Conservation (phyloP, 2,113 vertebrate genomes). For the Falcunculus frontatus region DNA sequence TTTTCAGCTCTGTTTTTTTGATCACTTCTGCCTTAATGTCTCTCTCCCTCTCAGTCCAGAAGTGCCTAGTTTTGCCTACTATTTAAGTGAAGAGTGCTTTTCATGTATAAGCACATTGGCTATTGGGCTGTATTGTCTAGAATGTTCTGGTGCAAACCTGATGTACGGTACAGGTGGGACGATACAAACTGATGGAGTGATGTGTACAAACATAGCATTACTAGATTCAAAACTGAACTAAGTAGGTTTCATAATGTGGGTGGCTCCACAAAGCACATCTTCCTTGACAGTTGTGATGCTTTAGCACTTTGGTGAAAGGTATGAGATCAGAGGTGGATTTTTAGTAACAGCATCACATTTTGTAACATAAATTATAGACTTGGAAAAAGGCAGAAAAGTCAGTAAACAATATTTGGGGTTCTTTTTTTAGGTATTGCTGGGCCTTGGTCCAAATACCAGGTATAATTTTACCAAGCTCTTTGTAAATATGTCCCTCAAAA, state of each 20-base stretch:
- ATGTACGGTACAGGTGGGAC: background rate
- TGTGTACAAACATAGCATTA: background rate
- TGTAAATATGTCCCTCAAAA: background rate
- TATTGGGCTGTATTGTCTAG: background rate
- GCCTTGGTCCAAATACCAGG: constrained; percentile 5
- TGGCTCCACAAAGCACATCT: background rate
- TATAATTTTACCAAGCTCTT: background rate
- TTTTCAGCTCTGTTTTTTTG: background rate
- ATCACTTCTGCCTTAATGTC: background rate
- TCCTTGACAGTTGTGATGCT: background rate
- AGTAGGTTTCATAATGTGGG: background rate
- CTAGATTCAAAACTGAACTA: background rate
- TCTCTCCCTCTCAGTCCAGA: background rate
- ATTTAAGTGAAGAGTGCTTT: background rate
- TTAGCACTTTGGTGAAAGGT: background rate
- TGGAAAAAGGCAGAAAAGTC: background rate
- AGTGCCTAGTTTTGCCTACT: background rate
- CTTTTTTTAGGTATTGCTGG: background rate
- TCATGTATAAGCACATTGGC: background rate
- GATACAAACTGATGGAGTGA: background rate
- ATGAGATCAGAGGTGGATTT: background rate
- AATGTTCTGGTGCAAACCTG: background rate
- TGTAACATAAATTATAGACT: background rate
- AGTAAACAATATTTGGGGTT: background rate
- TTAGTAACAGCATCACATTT: background rate